These are phyloP conservation scores for Microcebus jonahi DNA, from an alignment of 2,113 vertebrate species.

Conservation along the genomic window DNA sequence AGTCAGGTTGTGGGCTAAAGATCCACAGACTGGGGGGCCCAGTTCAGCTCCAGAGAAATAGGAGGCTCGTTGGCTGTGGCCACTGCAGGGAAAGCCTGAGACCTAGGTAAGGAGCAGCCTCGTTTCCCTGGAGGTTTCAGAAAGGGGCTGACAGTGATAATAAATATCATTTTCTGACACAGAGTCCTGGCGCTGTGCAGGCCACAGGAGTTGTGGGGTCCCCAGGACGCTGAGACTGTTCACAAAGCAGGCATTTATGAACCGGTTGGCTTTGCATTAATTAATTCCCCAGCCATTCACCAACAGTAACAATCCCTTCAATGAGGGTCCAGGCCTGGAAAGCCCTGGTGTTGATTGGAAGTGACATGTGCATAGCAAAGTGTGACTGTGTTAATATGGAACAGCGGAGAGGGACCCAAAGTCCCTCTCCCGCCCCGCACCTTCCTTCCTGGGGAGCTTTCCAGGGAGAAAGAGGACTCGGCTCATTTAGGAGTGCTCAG, in stretches of 20 bases:
- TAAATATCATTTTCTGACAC: constrained; percentile 81
- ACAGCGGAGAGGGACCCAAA: constrained; percentile 44
- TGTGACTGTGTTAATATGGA: constrained; percentile 74
- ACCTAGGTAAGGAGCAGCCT: constrained; percentile 63
- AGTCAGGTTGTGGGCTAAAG: neutral
- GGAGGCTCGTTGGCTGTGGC: neutral
- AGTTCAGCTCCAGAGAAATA: constrained; percentile 52
- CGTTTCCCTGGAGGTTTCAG: constrained; percentile 8
- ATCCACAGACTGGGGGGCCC: neutral
- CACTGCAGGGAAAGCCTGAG: constrained; percentile 24
- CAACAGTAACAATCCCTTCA: constrained; percentile 84
- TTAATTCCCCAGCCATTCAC: constrained; percentile 87
- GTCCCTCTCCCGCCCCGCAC: neutral
- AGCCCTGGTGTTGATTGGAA: constrained; percentile 82
- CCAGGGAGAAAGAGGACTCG: constrained; percentile 22
- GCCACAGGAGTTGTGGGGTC: constrained; percentile 81
- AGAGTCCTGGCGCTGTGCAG: constrained; percentile 75
- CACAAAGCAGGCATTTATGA: constrained; percentile 87
- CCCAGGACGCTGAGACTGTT: constrained; percentile 68
- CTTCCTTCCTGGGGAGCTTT: neutral
- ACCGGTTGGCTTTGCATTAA: constrained; percentile 84
- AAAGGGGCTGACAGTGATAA: constrained; percentile 66
- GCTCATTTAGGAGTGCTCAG: neutral
- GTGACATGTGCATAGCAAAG: constrained; percentile 80
- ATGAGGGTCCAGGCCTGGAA: constrained; percentile 78